Base-by-base conservation (phyloP, 2,888 invertebrate species). In the Malachius bipustulatus region DNA sequence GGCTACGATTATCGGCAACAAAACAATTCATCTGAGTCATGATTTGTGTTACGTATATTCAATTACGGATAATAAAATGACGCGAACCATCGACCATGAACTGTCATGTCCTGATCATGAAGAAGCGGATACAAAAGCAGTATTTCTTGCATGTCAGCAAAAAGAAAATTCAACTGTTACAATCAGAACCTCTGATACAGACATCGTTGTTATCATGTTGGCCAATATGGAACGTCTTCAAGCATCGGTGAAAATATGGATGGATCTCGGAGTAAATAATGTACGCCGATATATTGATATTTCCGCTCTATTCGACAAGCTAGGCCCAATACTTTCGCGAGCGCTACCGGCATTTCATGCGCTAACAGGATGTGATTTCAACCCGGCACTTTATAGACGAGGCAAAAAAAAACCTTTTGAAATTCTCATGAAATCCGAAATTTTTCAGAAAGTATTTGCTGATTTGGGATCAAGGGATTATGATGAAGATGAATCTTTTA, bases 81-180 rank as follows among this genome's bases (percentile, higher is more conserved):
- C 35, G 14, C 24, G 29, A 34, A 47, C 14, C 10, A 26, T 32
- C 10, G 27, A 39, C 36, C 12, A 36, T 34, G 24, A 41, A 8
- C 10, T 41, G 31, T 30, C 34, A 10, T 44, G 40, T 34, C 36
- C 36, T 28, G 36, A 41, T 13, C 47, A 50, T 26, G 45, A 47
- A 41, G 45, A 51, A 39, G 48, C 49, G 12, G 48, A 48, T 37
- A 45, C 45, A 9, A 47, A 47, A 37, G 47, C 44, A 10, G 40
- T 41, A 26, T 47, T 32, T 39, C 36, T 36, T 35, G 37, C 34
- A n/a, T 45, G 47, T 31, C 39, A 44, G 26, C 16, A 41, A 15
- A 32, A 42, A 35, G 33, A 39, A 41, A 16, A 42, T 19, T 14
- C 14, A 15, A 33, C 29, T 30, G 32, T 47, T 37, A 32, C 32